Evolutionary conservation across 2,797 vertebrate species (phyloP), one percentile per base, ranked within the genome.

Genomic region (Aeoliscus strigatus): DNA sequence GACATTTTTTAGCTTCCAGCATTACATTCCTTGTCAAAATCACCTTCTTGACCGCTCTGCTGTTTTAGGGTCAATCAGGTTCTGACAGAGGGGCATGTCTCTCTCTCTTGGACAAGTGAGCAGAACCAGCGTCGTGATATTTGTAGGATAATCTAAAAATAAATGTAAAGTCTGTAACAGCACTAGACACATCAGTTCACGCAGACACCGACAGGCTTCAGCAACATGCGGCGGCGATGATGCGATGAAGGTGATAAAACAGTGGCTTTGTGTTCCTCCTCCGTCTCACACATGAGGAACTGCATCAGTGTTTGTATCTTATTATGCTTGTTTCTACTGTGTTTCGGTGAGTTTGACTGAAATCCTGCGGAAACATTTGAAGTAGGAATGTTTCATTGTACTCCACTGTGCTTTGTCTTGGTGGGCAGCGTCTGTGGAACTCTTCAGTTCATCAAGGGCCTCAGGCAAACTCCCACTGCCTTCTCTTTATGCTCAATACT

Each of bases 401-500:
- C 26, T 60, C 26, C 3, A n/a, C 53, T 35, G 11, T 35, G 40
- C 52, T 70, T 71, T 53, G 46, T 66, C 58, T 79, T 36, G 33
- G 59, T 32, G 27, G 46, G 53, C 30, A 50, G 54, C 33, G 33
- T 53, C 51, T 65, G 54, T 49, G 41, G 18, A 44, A 49, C 58
- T 70, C 53, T 48, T 52, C 25, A 35, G 49, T 51, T 59, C 50
- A 25, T 37, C 14, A 1, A 58, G 45, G 34, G 83, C 84, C 76
- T 25, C 2, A 74, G 85, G 78, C 73, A 35, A 78, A 70, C 78
- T 74, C 79, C 73, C 29, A 73, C 75, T 64, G 44, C 58, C 61
- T 69, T 44, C 52, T 62, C 77, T 72, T 63, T 40, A 65, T 62
- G 60, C 66, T 73, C 27, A 24, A 66, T 69, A 58, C 72, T 38